Percentiles rank a stretch among this genome's conserved stretches.
Evolutionary conservation across 2,113 vertebrate species (phyloP).

Genomic region (Chrysochloris asiatica): DNA sequence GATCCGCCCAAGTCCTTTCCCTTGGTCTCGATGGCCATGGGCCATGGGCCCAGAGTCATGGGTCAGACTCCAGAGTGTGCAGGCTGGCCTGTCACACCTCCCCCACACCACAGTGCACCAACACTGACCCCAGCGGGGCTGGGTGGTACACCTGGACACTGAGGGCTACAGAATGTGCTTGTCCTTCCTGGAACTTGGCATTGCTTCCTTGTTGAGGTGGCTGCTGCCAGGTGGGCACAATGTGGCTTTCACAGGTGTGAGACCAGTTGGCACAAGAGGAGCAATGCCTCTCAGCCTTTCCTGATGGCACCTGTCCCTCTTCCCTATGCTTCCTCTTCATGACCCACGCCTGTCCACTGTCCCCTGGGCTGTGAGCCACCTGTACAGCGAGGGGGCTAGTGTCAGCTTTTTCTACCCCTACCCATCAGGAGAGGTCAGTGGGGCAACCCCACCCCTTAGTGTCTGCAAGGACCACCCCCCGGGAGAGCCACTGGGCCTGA

Average conservation of each 20-base stretch:
- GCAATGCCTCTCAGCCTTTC: not conserved
- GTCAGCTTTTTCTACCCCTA: too few species aligned
- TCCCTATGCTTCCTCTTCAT: not conserved
- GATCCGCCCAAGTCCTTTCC: not conserved
- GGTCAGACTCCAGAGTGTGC: too few species aligned
- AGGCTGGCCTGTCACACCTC: too few species aligned
- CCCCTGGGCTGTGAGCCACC: not conserved
- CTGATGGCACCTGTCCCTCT: not conserved
- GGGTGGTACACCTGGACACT: not conserved
- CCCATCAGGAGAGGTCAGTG: not conserved
- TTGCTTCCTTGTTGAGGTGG: not conserved
- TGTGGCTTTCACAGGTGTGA: not conserved
- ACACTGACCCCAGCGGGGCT: not conserved
- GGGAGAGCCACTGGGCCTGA: too few species aligned
- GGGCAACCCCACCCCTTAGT: not conserved
- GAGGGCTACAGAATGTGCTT: not conserved
- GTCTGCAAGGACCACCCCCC: not conserved
- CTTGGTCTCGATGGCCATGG: not conserved
- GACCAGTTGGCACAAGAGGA: not conserved
- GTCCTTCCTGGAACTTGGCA: not conserved
- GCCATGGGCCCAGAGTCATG: not conserved
- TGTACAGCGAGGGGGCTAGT: too few species aligned
- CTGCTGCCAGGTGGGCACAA: not conserved
- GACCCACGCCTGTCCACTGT: too few species aligned
- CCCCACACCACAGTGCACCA: too few species aligned